Base-by-base conservation (phyloP, 2,888 invertebrate genomes). In the Ichneumoninae sp. region DNA sequence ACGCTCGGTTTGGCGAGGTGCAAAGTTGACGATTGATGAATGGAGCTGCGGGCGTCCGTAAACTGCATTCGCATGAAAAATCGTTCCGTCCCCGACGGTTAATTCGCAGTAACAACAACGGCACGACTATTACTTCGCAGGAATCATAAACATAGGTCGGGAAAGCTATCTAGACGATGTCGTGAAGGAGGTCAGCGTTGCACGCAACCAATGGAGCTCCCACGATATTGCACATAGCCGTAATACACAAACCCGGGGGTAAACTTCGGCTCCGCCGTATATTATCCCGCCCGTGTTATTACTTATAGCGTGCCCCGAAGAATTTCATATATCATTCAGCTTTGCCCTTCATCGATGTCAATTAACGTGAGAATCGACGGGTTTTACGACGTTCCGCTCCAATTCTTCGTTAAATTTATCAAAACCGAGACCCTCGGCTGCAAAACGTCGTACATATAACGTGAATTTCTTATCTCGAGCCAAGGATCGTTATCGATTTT, bases 171-270 rank as follows among this genome's bases (percentile, higher is more conserved):
- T 86, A 88, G 30, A 69, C 33, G 86, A 87, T 87, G 87, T 89
- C 87, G 86, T 87, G 87, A 90, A 91, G 87, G 89, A 89, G 91
- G 91, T 90, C 90, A 89, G 84, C 82, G 78, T 54, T 85, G 89
- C 90, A 90, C 89, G 89, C 89, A 87, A 90, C 86, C 74, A 26
- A 5, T n/a, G 65, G 40, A 44, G 50, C 57, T 44, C 30, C 44
- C 13, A 71, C 36, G 66, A 76, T 62, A 76, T 52, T 70, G 44
- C 65, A 78, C 47, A 13, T 22, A 60, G 68, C 16, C 16, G 62
- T 36, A 36, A 62, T 52, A n/a, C 36, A 77, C 54, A 77, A 54
- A 44, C 69, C 26, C 36, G 50, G 33, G 33, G 22, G 26, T 66
- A 68, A 70, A 70, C 60, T 69, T 47, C 44, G 77, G 36, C 44